These are phyloP conservation scores for Psix sp. DNA, from an alignment of 1,140 invertebrate species.

Conservation along the genomic window DNA sequence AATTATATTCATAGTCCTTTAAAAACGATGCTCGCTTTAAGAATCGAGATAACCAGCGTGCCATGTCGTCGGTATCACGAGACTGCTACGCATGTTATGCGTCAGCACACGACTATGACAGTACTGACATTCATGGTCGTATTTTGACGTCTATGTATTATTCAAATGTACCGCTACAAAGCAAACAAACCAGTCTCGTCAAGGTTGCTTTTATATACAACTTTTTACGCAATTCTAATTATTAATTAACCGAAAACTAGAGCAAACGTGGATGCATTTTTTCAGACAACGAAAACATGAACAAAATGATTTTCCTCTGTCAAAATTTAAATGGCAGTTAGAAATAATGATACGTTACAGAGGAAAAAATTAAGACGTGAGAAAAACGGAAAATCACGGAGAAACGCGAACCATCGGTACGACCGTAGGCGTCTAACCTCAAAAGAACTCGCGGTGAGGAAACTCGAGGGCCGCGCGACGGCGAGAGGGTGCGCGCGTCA, in stretches of 20 bases:
- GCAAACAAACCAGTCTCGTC: constrained; percentile 1
- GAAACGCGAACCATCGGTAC: not conserved
- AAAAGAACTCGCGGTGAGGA: constrained; percentile 1
- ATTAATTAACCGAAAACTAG: not conserved
- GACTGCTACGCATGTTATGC: not conserved
- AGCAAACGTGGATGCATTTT: too few relatives aligned
- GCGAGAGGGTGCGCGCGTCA: not conserved
- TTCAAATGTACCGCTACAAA: constrained; percentile 4
- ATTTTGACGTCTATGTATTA: not conserved
- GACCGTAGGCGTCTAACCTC: constrained; percentile 42
- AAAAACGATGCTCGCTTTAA: too few relatives aligned
- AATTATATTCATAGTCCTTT: too few relatives aligned
- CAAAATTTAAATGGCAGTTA: too few relatives aligned
- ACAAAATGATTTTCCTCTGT: too few relatives aligned
- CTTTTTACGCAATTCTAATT: constrained; percentile 5
- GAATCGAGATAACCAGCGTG: too few relatives aligned
- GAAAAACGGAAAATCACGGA: constrained; percentile 1
- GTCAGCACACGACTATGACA: constrained; percentile 5
- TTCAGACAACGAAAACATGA: too few relatives aligned
- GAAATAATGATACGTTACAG: too few relatives aligned
- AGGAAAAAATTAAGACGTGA: not conserved
- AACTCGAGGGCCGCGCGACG: not conserved
- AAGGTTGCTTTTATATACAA: too few relatives aligned
- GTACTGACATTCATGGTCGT: constrained; percentile 5
- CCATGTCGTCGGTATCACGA: too few relatives aligned